phyloP scores from a whole-genome alignment of 2,888 invertebrate species.

The Oscheius sp. region DNA sequence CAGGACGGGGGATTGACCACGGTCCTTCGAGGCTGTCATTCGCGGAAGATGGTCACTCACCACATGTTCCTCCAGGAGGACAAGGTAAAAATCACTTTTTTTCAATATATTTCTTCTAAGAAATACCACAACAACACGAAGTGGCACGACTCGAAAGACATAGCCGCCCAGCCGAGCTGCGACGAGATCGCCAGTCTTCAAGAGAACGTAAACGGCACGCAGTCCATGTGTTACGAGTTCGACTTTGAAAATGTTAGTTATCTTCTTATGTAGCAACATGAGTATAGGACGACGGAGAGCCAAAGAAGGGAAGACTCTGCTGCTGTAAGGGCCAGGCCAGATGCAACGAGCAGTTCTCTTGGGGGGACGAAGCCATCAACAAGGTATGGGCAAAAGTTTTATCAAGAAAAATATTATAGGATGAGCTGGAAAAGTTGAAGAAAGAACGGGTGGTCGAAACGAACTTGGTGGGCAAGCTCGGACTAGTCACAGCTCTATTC shows the following conservation, averaged over 20 bases:
- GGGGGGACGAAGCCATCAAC: conserved; percentile 53
- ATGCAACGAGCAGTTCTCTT: conserved; percentile 58
- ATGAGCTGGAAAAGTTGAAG: conserved; percentile 6
- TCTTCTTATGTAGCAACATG: background rate
- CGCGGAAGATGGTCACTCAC: conserved; percentile 60
- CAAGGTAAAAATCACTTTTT: conserved; percentile 22
- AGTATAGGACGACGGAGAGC: conserved; percentile 30
- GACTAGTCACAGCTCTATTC: background rate
- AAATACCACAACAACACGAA: conserved; percentile 59
- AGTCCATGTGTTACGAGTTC: conserved; percentile 46
- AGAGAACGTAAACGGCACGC: conserved; percentile 44
- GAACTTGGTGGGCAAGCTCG: background rate
- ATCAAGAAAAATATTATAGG: background rate
- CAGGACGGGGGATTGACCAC: conserved; percentile 51
- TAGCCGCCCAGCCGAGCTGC: conserved; percentile 55
- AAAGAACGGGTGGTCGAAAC: background rate
- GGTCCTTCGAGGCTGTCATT: conserved; percentile 57
- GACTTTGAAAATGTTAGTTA: conserved; percentile 30
- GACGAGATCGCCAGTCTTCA: conserved; percentile 52
- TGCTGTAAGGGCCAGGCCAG: conserved; percentile 56
- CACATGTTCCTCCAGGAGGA: conserved; percentile 53
- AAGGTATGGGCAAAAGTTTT: conserved; percentile 12
- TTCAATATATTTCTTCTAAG: conserved; percentile 30
- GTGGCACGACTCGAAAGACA: conserved; percentile 56
- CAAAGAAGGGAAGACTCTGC: conserved; percentile 47